Base-by-base conservation (phyloP, 2,113 vertebrate genomes). In the Azemiops feae region DNA sequence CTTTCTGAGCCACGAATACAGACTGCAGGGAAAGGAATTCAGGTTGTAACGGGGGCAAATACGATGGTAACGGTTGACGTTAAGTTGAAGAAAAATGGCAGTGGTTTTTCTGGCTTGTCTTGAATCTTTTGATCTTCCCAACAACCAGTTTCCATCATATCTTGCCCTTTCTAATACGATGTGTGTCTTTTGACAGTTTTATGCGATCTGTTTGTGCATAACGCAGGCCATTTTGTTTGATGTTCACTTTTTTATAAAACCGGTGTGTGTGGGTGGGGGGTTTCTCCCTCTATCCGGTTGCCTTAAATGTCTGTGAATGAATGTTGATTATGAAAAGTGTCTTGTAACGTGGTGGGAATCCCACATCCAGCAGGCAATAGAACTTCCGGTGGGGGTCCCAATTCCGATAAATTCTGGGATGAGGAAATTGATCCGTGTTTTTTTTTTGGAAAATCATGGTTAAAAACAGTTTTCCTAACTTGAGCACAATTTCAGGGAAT, bases 301-400 rank as follows among this genome's bases (percentile, higher is more conserved):
- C 98, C 98, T 98, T 98, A 98, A 97, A 97, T 94, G 97, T 97
- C 96, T 96, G 96, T 95, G 95, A 97, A 97, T 97, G 97, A 97
- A 97, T 98, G 97, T 98, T 92, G 91, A 96, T 89, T 96, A 90
- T 53, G 96, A 96, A 91, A 96, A 95, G 97, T 97, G 96, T 97
- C 97, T 96, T 97, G 95, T 96, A 93, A 34, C 58, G 81, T 97
- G 96, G 88, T 91, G 85, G 74, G 64, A 95, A 96, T 95, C 96
- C 34, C 95, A 53, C 95, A 55, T 92, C 45, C 11, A 96, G 95
- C 0, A 93, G 93, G 96, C 95, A 96, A 97, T 95, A 91, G 96
- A 97, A 96, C 96, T 96, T 97, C 95, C 52, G 90, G 93, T 95
- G 58, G 93, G 95, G 50, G 92, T 93, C 34, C 16, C 23, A 93